phyloP scores from a whole-genome alignment of 1,140 invertebrate genomes.

The Halesus radiatus region DNA sequence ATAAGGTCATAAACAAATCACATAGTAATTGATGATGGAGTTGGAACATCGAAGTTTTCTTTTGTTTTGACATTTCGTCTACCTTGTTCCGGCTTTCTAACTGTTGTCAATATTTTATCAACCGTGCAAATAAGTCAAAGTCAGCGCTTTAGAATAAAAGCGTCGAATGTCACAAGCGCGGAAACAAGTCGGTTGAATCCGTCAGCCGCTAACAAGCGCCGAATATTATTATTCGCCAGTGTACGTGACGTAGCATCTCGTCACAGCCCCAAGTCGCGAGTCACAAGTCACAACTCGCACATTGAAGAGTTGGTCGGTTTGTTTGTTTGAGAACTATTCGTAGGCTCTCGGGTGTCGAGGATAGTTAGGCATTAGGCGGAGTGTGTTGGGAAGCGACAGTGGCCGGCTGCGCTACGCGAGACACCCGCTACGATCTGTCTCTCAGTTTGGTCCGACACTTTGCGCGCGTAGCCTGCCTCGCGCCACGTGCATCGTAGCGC shows the following conservation, averaged over 20 bases:
- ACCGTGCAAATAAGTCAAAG: neutral
- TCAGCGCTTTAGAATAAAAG: neutral
- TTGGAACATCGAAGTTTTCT: neutral
- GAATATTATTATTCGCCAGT: neutral
- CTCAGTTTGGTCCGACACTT: slow-evolving; percentile 55
- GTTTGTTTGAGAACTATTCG: neutral
- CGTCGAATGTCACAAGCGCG: neutral
- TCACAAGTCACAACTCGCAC: too few species aligned
- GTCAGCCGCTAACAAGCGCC: neutral
- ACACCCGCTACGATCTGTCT: slow-evolving; percentile 38
- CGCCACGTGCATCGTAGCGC: slow-evolving; percentile 30
- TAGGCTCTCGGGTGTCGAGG: neutral
- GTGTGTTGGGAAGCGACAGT: slow-evolving; percentile 18
- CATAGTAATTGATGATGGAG: neutral
- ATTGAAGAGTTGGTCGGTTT: neutral
- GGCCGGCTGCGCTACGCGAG: slow-evolving; percentile 24
- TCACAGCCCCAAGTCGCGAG: neutral
- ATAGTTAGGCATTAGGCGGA: slow-evolving; percentile 5
- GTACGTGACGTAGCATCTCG: neutral
- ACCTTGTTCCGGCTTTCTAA: neutral
- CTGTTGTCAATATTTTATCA: neutral
- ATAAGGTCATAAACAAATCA: too few species aligned
- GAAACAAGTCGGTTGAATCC: neutral
- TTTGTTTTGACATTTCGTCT: neutral
- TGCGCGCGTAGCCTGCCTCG: slow-evolving; percentile 50